Evolutionary conservation across 2,888 invertebrate species (phyloP).

Genomic region (Sceliomorpha sp.): DNA sequence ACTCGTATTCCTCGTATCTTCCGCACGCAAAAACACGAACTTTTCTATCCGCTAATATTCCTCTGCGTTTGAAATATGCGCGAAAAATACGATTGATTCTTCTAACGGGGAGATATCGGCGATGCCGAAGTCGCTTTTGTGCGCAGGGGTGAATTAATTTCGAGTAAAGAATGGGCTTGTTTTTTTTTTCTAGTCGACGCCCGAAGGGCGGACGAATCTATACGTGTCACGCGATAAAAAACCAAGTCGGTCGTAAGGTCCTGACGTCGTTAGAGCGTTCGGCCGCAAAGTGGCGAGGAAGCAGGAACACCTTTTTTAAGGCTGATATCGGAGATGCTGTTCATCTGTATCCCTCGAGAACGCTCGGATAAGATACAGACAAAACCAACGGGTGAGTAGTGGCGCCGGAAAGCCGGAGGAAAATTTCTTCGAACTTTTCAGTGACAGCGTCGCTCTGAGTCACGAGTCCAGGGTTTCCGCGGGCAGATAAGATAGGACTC

Average conservation of each 20-base stretch:
- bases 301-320: conserved; percentile 10
- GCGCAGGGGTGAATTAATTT: no score
- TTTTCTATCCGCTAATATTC: conserved; percentile 35
- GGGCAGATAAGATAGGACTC: conserved; percentile 56
- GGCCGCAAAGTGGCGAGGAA: conserved; percentile 28
- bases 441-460: conserved; percentile 50
- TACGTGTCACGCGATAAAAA: conserved; percentile 5
- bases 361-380: conserved; percentile 50
- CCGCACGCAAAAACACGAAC: conserved; percentile 28
- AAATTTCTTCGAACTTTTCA: conserved; percentile 53
- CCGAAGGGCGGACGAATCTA: no score
- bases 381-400: conserved; percentile 29
- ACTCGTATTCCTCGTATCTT: conserved; percentile 16
- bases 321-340: conserved; percentile 25
- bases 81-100: not conserved
- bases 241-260: conserved; percentile 1
- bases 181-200: not conserved
- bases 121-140: no score
- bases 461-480: conserved; percentile 42
- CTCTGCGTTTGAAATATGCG: conserved; percentile 27
- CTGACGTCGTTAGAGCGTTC: conserved; percentile 31
- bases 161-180: not conserved
- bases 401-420: conserved; percentile 21
- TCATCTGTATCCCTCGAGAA: conserved; percentile 36
- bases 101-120: no score